Conservation (phyloP, 2,888 invertebrate genomes). For the Boloria selene region DNA sequence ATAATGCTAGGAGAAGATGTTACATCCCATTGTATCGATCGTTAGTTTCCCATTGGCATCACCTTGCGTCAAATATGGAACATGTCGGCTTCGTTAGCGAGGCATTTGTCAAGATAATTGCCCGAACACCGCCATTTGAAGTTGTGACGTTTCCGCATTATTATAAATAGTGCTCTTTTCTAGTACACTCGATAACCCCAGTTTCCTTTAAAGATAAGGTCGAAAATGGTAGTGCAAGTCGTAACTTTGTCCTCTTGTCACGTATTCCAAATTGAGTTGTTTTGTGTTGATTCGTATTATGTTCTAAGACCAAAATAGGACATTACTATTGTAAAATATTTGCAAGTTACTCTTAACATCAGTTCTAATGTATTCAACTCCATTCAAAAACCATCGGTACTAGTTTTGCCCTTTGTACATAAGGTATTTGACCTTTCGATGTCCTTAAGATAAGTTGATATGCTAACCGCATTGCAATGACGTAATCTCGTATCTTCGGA, state of each 20-base stretch:
- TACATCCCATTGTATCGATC: conserved; percentile 58
- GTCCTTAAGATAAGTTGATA: conserved; percentile 48
- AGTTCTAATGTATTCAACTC: no score
- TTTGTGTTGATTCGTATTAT: conserved; percentile 49
- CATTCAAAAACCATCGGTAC: conserved; percentile 8
- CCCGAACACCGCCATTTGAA: conserved; percentile 63
- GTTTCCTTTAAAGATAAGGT: conserved; percentile 30
- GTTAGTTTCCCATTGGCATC: conserved; percentile 69
- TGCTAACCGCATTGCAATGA: conserved; percentile 47
- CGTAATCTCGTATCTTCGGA: conserved; percentile 38
- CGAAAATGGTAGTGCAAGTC: conserved; percentile 39
- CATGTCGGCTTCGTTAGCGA: conserved; percentile 69
- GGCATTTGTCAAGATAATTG: conserved; percentile 78
- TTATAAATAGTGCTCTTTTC: conserved; percentile 49
- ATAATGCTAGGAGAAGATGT: conserved; percentile 37
- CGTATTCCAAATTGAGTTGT: conserved; percentile 58
- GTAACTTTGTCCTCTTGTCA: conserved; percentile 66
- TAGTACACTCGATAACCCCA: conserved; percentile 33
- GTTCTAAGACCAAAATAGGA: conserved; percentile 7
- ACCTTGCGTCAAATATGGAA: conserved; percentile 59
- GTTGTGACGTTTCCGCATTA: conserved; percentile 67
- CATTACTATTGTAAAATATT: background rate
- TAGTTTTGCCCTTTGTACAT: conserved; percentile 36
- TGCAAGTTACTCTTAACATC: no score
- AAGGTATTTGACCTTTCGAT: conserved; percentile 47